Evolutionary conservation across 2,113 vertebrate genomes (phyloP).

Genomic region (Enhydra lutris): DNA sequence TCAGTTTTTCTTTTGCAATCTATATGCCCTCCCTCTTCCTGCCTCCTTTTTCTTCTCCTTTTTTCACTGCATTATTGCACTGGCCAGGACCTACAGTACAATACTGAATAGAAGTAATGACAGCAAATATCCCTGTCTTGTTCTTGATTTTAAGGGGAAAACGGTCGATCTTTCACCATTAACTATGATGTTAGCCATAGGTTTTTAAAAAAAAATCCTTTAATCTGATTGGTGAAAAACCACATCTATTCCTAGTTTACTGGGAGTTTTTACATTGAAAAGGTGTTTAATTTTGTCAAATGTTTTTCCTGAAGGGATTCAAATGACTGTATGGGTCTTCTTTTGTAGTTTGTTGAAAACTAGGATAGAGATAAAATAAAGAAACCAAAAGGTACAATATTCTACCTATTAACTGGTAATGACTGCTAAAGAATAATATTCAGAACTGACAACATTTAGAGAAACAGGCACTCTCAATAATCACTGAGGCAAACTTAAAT

Average conservation of each 20-base stretch:
- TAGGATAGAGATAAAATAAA: slow-evolving; percentile 18
- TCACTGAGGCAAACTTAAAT: neutral
- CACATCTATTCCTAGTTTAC: neutral
- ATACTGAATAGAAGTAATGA: neutral
- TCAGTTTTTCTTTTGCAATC: neutral
- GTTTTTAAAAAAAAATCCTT: slow-evolving; percentile 9
- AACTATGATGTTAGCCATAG: neutral
- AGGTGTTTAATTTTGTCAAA: neutral
- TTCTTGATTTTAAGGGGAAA: neutral
- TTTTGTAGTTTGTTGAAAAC: slow-evolving; percentile 36
- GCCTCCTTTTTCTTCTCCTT: neutral
- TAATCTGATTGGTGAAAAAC: neutral
- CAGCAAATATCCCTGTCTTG: neutral
- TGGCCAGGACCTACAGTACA: neutral
- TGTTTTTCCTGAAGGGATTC: neutral
- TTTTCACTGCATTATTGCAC: neutral
- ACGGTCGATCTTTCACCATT: neutral
- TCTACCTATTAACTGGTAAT: slow-evolving; percentile 15
- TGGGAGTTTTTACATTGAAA: neutral
- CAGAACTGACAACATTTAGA: slow-evolving; percentile 5
- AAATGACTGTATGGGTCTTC: neutral
- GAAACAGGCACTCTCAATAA: neutral
- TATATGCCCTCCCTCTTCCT: neutral
- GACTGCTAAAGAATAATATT: neutral
- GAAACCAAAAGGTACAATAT: neutral